Evolutionary conservation across 2,113 vertebrate genomes (phyloP).

Genomic region (Ameiurus melas): DNA sequence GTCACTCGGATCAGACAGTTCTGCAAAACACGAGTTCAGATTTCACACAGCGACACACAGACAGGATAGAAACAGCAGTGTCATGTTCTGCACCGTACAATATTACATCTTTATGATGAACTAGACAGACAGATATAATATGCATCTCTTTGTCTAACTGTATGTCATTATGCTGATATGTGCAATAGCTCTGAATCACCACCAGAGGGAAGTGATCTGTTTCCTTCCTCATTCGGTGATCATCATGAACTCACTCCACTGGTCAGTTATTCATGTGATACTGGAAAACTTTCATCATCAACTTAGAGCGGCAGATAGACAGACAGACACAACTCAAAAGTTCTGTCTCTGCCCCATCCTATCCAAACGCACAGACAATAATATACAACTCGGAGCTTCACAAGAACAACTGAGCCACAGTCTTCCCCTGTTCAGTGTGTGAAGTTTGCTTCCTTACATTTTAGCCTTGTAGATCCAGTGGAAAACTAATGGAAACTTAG

Average conservation of each 20-base stretch:
- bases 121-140: not conserved
- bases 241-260: not conserved
- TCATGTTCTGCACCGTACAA: not conserved
- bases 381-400: not conserved
- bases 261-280: not conserved
- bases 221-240: not conserved
- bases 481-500: not conserved
- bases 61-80: not conserved
- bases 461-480: not conserved
- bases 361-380: not conserved
- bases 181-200: not conserved
- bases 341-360: not conserved
- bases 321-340: not conserved
- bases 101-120: not conserved
- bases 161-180: not conserved
- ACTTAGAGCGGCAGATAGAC: not conserved
- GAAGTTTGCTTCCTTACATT: not conserved
- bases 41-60: not conserved
- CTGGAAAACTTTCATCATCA: not conserved
- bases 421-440: not conserved
- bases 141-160: not conserved
- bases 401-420: not conserved
- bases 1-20: constrained; percentile 75
- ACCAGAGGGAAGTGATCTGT: constrained; percentile 35
- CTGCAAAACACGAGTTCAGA: constrained; percentile 58